Base-by-base conservation (phyloP, 2,888 invertebrate genomes). In the Anoncus sp. region DNA sequence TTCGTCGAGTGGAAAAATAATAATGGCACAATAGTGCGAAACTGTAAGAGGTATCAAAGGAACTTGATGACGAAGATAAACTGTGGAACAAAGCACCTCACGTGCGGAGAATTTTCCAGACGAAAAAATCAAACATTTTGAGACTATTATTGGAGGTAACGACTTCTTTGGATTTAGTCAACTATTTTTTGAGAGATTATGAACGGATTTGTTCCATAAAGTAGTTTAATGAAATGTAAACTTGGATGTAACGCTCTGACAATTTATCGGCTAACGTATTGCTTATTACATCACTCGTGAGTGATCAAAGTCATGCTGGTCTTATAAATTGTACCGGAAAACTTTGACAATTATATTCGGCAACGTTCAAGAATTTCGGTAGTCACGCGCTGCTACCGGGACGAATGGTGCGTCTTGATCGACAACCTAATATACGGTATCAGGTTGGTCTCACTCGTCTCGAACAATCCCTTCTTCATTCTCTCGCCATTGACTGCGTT, bases 401-500 rank as follows among this genome's bases (percentile, higher is more conserved):
- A 16, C 18, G 12, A 38, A 20, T 2, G 47, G 6, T 45, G 45
- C 18, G 40, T 63, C 49, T 47, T 20, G 63, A 49, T 49, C 14
- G 27, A 62, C 35, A 49, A 35, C 22, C 63, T 49, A 24, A 51
- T 51, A 51, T 14, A 51, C 63, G 2, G 35, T 63, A 22, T 49
- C 47, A 22, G 49, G 31, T 49, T 49, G 12, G 38, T 35, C 18
- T 12, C 18, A 12, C 27, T 49, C 5, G 22, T 6, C 49, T 22
- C 49, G 20, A 27, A 22, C 49, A 22, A 63, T 38, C 20, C 12
- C 12, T n/a, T 14, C 47, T 31, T 18, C 20, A 20, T 45, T 45
- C 20, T 24, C 49, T 20, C 22, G 12, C n/a, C n/a, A 6, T 31
- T 14, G 16, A 43, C 18, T 14, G 45, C 18, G 31, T 62, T 62